Conservation (phyloP, 2,888 invertebrate species). For the Aleiodes alternator region DNA sequence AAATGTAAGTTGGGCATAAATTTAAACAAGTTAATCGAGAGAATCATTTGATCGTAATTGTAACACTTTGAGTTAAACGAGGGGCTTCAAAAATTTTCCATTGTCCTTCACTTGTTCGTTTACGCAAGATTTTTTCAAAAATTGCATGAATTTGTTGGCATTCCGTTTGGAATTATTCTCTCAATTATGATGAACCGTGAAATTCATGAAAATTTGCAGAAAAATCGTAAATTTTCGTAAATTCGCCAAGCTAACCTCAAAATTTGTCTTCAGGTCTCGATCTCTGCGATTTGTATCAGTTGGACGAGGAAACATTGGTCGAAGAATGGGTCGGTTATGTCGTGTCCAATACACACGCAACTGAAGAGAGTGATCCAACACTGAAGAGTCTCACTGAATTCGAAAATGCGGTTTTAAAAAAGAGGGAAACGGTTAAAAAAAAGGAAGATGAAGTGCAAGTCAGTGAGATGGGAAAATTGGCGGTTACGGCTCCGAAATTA, state of each 20-base stretch:
- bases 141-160: not conserved
- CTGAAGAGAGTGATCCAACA: conserved; percentile 60
- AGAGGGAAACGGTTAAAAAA: conserved; percentile 35
- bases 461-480: conserved; percentile 11
- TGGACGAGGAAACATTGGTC: conserved; percentile 65
- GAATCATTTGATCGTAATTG: no score
- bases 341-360: conserved; percentile 49
- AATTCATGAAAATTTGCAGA: not conserved
- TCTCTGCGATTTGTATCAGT: conserved; percentile 62
- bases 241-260: not conserved
- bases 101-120: not conserved
- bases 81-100: not conserved
- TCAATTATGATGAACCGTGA: not conserved
- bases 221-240: not conserved
- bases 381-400: conserved; percentile 61
- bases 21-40: not conserved
- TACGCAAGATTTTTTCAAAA: not conserved
- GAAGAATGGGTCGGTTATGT: conserved; percentile 70
- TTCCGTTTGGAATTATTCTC: not conserved
- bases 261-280: conserved; percentile 62
- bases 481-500: conserved; percentile 17
- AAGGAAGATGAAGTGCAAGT: conserved; percentile 35
- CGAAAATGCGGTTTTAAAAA: conserved; percentile 56
- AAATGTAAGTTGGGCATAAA: conserved; percentile 66
- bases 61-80: not conserved